Conservation (phyloP, 2,888 invertebrate genomes). For the Deilephila elpenor region DNA sequence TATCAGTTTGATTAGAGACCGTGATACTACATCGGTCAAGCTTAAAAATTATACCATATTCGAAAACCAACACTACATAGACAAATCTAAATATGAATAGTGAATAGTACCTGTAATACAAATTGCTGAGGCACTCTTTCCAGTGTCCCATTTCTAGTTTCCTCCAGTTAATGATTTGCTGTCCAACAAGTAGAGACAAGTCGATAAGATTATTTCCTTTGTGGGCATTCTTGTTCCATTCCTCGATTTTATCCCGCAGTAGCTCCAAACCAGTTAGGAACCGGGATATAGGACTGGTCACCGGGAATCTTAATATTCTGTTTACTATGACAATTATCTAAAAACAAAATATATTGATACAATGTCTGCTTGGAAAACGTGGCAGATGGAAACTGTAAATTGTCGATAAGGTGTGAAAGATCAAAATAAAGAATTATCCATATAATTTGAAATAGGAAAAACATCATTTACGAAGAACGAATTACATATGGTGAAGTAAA, state of each 20-base stretch:
- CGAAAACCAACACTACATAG: too few species aligned
- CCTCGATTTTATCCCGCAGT: slow-evolving; percentile 91
- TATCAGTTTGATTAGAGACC: too few species aligned
- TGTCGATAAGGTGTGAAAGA: too few species aligned
- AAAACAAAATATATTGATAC: slow-evolving; percentile 46
- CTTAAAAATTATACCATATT: too few species aligned
- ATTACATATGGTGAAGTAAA: too few species aligned
- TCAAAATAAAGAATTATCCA: too few species aligned
- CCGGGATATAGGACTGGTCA: slow-evolving; percentile 93
- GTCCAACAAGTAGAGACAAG: slow-evolving; percentile 89
- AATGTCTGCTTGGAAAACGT: too few species aligned
- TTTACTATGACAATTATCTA: slow-evolving; percentile 88
- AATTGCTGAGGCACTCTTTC: slow-evolving; percentile 91
- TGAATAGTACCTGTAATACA: slow-evolving; percentile 82
- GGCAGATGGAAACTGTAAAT: too few species aligned
- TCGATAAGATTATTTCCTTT: slow-evolving; percentile 91
- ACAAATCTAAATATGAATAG: not conserved
- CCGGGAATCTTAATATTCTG: slow-evolving; percentile 88
- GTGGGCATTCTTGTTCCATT: slow-evolving; percentile 97
- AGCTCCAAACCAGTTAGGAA: slow-evolving; percentile 96
- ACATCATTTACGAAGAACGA: too few species aligned
- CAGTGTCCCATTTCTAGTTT: slow-evolving; percentile 94
- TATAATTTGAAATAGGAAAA: too few species aligned
- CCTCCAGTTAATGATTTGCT: slow-evolving; percentile 95
- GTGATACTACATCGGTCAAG: too few species aligned